These are phyloP conservation scores for Hypena proboscidalis DNA, from an alignment of 2,888 invertebrate genomes.

Conservation along the genomic window DNA sequence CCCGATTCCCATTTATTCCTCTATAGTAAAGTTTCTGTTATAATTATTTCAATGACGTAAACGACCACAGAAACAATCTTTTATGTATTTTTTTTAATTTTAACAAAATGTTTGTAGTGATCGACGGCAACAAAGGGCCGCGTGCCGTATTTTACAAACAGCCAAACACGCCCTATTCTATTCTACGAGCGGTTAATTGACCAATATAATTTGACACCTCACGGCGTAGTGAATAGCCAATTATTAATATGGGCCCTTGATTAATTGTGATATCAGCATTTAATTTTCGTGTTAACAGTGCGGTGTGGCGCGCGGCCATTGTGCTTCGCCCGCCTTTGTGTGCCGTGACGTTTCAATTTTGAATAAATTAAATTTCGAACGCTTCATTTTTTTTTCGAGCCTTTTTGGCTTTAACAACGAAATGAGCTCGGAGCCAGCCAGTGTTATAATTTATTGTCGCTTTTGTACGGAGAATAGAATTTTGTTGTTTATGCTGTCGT, in stretches of 20 bases:
- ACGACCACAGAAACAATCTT: not conserved
- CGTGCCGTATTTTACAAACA: slow-evolving; percentile 64
- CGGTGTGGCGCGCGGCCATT: slow-evolving; percentile 66
- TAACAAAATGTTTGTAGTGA: slow-evolving; percentile 9
- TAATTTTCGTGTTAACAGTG: slow-evolving; percentile 85
- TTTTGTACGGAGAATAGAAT: slow-evolving; percentile 69
- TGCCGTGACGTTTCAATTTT: slow-evolving; percentile 85
- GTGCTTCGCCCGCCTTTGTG: slow-evolving; percentile 77
- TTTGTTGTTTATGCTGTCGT: slow-evolving; percentile 62
- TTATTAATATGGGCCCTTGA: slow-evolving; percentile 84
- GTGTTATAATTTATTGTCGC: slow-evolving; percentile 79
- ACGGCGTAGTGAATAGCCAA: slow-evolving; percentile 82
- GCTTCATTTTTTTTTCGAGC: slow-evolving; percentile 80
- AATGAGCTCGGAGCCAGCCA: slow-evolving; percentile 76
- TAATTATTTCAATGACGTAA: slow-evolving; percentile 8
- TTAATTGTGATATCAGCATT: slow-evolving; percentile 86
- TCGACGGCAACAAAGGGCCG: slow-evolving; percentile 35
- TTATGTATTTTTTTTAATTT: slow-evolving; percentile 16
- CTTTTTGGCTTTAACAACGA: slow-evolving; percentile 65
- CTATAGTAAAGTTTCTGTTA: no score
- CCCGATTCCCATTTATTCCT: no score
- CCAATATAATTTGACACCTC: slow-evolving; percentile 85
- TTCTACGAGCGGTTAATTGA: slow-evolving; percentile 80
- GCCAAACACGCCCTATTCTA: slow-evolving; percentile 76
- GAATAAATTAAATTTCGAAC: slow-evolving; percentile 86